Evolutionary conservation across 2,797 vertebrate genomes (phyloP).

Genomic region (Cossypha heuglini): DNA sequence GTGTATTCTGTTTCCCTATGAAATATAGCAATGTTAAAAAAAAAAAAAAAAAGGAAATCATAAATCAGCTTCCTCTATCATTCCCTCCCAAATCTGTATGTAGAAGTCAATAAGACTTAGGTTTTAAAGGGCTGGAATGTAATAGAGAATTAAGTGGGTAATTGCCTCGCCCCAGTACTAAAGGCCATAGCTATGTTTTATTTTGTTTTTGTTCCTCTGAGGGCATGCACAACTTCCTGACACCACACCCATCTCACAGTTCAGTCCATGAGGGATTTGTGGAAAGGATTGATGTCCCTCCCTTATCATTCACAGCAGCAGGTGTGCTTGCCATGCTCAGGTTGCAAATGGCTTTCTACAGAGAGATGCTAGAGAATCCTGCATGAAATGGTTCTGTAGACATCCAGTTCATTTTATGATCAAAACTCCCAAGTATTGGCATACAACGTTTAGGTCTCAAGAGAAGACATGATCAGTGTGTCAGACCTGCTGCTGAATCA

Average conservation of each 20-base stretch:
- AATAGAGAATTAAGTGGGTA: neutral
- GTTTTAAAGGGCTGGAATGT: neutral
- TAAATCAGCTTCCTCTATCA: neutral
- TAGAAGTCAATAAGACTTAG: neutral
- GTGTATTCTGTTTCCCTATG: neutral
- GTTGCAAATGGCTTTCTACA: neutral
- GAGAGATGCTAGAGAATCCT: neutral
- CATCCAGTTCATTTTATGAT: neutral
- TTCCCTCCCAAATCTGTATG: neutral
- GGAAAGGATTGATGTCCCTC: neutral
- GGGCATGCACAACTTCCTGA: neutral
- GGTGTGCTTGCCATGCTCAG: neutral
- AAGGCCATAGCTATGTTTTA: fast-evolving
- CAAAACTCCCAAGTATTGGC: neutral
- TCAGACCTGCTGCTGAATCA: neutral
- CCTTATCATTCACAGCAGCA: neutral
- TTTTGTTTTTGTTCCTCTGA: fast-evolving
- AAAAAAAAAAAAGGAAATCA: neutral
- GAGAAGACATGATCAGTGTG: neutral
- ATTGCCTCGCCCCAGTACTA: neutral
- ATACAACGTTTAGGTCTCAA: neutral
- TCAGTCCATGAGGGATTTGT: neutral
- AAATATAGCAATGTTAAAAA: neutral
- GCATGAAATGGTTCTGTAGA: neutral
- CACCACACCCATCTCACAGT: neutral